Percentiles rank a stretch among this genome's conserved stretches.
Conservation (phyloP, 1,140 invertebrate species). For the Cryptotermes secundus region DNA sequence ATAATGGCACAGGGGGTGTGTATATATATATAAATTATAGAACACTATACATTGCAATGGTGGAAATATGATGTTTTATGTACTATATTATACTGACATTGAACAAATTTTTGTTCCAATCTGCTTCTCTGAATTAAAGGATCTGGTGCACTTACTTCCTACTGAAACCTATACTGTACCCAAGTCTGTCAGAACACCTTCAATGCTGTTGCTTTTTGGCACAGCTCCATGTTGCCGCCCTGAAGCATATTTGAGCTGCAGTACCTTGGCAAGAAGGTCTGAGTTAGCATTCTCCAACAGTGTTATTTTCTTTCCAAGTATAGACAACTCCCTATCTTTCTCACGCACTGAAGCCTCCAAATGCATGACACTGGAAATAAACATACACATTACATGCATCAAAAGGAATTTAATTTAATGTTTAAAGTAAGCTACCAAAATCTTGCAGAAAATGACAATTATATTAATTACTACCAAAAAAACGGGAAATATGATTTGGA, state of each 20-base stretch:
- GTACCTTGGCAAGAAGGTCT: conserved; percentile 42
- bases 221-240: conserved; percentile 24
- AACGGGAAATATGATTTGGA: too few relatives aligned
- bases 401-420: too few relatives aligned
- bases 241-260: conserved; percentile 42
- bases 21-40: too few relatives aligned
- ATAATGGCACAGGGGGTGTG: too few relatives aligned
- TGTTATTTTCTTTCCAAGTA: conserved; percentile 43
- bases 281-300: conserved; percentile 44
- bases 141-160: background rate
- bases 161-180: conserved; percentile 26
- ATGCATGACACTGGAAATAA: conserved; percentile 40
- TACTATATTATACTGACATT: too few relatives aligned
- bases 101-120: background rate
- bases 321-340: conserved; percentile 42
- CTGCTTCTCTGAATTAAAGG: background rate
- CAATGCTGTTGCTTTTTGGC: conserved; percentile 36
- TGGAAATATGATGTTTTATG: too few relatives aligned
- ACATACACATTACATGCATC: too few relatives aligned
- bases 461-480: too few relatives aligned
- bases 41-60: too few relatives aligned
- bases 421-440: too few relatives aligned
- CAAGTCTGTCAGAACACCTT: conserved; percentile 35
- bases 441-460: too few relatives aligned
- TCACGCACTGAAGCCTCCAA: conserved; percentile 42